Evolutionary conservation across 2,888 invertebrate genomes (phyloP).

Genomic region (Sturmia bella): DNA sequence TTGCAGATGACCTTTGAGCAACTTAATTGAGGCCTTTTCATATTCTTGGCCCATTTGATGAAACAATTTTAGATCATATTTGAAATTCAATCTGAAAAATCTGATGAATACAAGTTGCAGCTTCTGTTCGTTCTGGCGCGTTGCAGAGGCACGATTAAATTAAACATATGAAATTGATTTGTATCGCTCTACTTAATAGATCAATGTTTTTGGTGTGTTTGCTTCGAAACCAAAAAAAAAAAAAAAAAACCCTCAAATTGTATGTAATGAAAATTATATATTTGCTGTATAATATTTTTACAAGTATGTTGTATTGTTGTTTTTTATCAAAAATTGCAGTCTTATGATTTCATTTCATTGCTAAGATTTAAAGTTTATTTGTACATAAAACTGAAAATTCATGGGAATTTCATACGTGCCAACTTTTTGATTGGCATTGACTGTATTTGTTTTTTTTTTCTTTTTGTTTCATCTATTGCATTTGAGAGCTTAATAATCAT

Average conservation of each 20-base stretch:
- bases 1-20: constrained; percentile 68
- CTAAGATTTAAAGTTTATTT: constrained; percentile 31
- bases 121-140: constrained; percentile 49
- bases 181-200: constrained; percentile 65
- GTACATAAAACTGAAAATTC: constrained; percentile 70
- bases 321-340: constrained; percentile 16
- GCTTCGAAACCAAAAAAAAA: neutral
- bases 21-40: constrained; percentile 47
- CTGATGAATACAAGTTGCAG: constrained; percentile 14
- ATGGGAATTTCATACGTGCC: constrained; percentile 80
- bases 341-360: constrained; percentile 33
- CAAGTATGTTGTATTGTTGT: constrained; percentile 5
- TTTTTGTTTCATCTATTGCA: constrained; percentile 62
- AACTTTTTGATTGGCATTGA: constrained; percentile 72
- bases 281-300: constrained; percentile 48
- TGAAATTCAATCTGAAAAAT: constrained; percentile 19
- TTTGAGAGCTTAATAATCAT: constrained; percentile 1
- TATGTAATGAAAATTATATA: constrained; percentile 28
- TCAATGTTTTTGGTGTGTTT: constrained; percentile 18
- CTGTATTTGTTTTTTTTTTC: constrained; percentile 60
- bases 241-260: neutral
- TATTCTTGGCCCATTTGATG: constrained; percentile 39
- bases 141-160: constrained; percentile 33
- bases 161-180: constrained; percentile 69
- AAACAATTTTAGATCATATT: constrained; percentile 57